A percentile compares a stretch with the other conserved stretches of the same genome.
These are phyloP conservation scores for Fragum sueziense DNA, from an alignment of 2,888 invertebrate genomes.

Conservation along the genomic window DNA sequence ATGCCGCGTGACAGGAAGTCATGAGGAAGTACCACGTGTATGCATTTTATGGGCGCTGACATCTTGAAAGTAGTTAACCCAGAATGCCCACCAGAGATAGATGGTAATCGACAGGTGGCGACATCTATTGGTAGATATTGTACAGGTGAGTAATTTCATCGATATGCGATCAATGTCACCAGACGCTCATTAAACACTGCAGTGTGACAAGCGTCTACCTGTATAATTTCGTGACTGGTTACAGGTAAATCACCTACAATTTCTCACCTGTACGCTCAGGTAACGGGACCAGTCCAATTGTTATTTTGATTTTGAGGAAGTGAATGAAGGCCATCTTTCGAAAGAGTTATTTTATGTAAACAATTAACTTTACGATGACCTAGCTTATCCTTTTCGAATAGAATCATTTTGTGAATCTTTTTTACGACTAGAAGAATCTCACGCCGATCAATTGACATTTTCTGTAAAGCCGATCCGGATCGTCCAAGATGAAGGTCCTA, in stretches of 20 bases:
- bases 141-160: constrained; percentile 1
- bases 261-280: neutral
- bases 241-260: neutral
- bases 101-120: too few species aligned
- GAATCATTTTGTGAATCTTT: neutral
- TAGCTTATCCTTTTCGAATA: neutral
- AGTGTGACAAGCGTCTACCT: neutral
- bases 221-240: constrained; percentile 11
- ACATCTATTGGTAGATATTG: too few species aligned
- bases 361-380: neutral
- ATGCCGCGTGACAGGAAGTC: too few species aligned
- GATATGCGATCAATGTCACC: neutral
- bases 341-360: neutral
- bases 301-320: constrained; percentile 14
- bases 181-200: neutral
- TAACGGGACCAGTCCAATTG: neutral
- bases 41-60: too few species aligned
- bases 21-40: too few species aligned
- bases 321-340: neutral
- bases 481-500: constrained; percentile 6
- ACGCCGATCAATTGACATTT: neutral
- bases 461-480: neutral
- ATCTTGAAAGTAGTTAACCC: too few species aligned
- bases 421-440: neutral
- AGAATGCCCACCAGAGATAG: too few species aligned